phyloP scores from a whole-genome alignment of 2,888 invertebrate species.

The Trichogramma evanescens region DNA sequence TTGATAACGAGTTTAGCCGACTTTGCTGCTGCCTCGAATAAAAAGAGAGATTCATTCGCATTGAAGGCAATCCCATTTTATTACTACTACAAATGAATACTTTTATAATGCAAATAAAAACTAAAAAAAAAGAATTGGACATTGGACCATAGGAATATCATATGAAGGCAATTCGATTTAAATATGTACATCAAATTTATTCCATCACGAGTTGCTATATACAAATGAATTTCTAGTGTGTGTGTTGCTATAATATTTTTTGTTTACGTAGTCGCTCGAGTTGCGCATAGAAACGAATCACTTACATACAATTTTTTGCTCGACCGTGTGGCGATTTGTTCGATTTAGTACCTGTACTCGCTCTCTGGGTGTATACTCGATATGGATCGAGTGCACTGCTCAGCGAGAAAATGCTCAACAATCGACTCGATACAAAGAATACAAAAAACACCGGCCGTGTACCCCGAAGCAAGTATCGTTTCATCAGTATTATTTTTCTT shows the following conservation, averaged over 20 bases:
- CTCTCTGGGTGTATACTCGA: no score
- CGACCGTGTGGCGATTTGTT: no score
- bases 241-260: constrained; percentile 28
- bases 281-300: no score
- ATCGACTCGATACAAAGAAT: no score
- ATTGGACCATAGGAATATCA: neutral
- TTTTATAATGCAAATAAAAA: neutral
- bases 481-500: no score
- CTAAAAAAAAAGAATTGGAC: neutral
- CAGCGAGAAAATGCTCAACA: no score
- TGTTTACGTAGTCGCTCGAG: neutral
- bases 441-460: no score
- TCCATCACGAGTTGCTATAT: constrained; percentile 44
- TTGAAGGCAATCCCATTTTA: no score
- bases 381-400: no score
- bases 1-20: constrained; percentile 25
- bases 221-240: constrained; percentile 40
- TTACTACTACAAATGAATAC: neutral
- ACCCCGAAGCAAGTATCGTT: no score
- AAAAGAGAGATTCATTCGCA: constrained; percentile 7
- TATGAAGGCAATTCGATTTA: constrained; percentile 13
- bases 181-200: constrained; percentile 47
- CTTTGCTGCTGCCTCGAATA: constrained; percentile 20
- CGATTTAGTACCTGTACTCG: no score
- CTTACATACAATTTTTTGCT: no score